Conservation (phyloP, 1,140 invertebrate genomes). For the Brachionus koreanus region DNA sequence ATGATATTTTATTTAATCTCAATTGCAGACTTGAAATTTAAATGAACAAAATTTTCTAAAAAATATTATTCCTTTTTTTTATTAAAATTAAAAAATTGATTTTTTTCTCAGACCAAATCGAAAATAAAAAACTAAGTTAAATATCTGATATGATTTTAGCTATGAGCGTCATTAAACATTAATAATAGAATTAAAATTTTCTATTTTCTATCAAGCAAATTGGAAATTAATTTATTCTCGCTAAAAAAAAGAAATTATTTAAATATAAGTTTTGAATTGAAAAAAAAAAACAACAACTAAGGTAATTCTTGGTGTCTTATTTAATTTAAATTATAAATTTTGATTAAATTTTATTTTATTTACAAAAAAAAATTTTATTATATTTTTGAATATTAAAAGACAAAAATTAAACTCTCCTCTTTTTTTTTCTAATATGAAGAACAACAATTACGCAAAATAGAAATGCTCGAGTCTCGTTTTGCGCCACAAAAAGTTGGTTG, state of each 20-base stretch:
- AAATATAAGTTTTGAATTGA: neutral
- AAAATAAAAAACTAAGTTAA: neutral
- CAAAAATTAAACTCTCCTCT: constrained; percentile 6
- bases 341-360: neutral
- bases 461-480: constrained; percentile 44
- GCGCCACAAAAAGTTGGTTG: constrained; percentile 31
- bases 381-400: neutral
- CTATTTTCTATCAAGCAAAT: neutral
- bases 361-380: neutral
- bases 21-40: no score
- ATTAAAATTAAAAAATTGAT: neutral
- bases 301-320: neutral
- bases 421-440: constrained; percentile 21
- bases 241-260: neutral
- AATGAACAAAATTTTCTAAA: no score
- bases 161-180: neutral
- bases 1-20: no score
- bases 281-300: neutral
- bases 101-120: neutral
- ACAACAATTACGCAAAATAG: constrained; percentile 38
- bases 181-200: neutral
- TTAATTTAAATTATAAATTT: neutral
- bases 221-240: neutral
- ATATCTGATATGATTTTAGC: neutral
- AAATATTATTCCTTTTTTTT: no score